Conservation (phyloP, 2,113 vertebrate species). For the Talpa occidentalis region DNA sequence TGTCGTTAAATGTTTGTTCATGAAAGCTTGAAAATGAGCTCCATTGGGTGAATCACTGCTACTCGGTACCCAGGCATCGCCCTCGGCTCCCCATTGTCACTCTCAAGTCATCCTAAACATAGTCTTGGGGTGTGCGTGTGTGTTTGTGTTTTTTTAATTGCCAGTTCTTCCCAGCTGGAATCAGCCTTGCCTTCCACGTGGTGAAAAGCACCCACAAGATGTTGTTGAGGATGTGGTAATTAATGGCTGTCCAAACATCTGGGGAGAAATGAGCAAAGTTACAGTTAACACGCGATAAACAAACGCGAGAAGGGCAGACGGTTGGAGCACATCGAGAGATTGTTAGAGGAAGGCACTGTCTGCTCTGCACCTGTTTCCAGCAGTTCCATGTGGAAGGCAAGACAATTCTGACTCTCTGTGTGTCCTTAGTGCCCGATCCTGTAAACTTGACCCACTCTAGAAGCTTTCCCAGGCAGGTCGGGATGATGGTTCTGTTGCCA, state of each 20-base stretch:
- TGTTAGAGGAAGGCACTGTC: background rate
- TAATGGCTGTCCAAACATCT: slow-evolving; percentile 71
- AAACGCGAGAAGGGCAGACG: slow-evolving; percentile 59
- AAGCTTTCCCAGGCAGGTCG: background rate
- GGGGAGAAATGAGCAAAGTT: slow-evolving; percentile 35
- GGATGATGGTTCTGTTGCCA: background rate
- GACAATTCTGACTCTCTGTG: background rate
- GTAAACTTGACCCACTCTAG: background rate
- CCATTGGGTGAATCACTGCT: too few species aligned
- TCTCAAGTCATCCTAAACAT: too few species aligned
- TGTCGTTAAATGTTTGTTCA: too few species aligned
- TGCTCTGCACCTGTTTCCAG: slow-evolving; percentile 61
- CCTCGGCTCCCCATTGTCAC: too few species aligned
- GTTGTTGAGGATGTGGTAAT: slow-evolving; percentile 61
- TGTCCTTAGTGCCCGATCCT: background rate
- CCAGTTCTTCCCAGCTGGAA: slow-evolving; percentile 58
- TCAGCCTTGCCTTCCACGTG: slow-evolving; percentile 65
- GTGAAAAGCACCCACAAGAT: slow-evolving; percentile 3
- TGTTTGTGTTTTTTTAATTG: background rate
- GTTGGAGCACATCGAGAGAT: slow-evolving; percentile 40
- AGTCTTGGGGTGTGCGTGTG: background rate
- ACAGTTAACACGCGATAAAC: slow-evolving; percentile 53
- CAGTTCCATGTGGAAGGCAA: background rate
- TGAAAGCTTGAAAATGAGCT: too few species aligned
- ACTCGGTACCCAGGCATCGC: too few species aligned